Evolutionary conservation across 2,888 invertebrate genomes (phyloP).

Genomic region (Scaptomyza cyrtandrae): DNA sequence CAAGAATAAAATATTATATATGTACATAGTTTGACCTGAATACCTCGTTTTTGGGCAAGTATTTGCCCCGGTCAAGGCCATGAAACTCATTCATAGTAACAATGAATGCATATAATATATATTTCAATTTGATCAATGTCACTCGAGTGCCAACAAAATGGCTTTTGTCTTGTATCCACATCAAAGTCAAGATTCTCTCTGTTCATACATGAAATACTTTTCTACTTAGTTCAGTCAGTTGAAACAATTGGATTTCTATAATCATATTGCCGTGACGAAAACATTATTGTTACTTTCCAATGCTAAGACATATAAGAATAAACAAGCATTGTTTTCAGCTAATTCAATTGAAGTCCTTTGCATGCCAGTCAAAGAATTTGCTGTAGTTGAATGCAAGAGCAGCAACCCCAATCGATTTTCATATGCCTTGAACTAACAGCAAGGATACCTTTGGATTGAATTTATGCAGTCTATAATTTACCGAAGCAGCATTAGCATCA

Average conservation of each 20-base stretch:
- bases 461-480: constrained; percentile 12
- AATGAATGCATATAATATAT: neutral
- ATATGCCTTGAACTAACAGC: neutral
- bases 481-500: neutral
- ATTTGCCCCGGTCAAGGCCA: neutral
- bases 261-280: constrained; percentile 17
- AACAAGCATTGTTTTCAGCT: neutral
- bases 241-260: constrained; percentile 31
- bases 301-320: constrained; percentile 1
- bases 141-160: neutral
- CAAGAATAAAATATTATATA: neutral
- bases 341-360: constrained; percentile 11
- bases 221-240: constrained; percentile 12
- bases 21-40: neutral
- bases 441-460: constrained; percentile 2
- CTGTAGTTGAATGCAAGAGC: constrained; percentile 6
- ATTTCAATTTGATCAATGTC: neutral
- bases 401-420: constrained; percentile 27
- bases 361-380: neutral
- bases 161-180: neutral
- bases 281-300: constrained; percentile 3
- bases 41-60: neutral
- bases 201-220: constrained; percentile 4
- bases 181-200: neutral
- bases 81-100: neutral